Base-by-base conservation (phyloP, 2,888 invertebrate species). In the Apantesis nais region DNA sequence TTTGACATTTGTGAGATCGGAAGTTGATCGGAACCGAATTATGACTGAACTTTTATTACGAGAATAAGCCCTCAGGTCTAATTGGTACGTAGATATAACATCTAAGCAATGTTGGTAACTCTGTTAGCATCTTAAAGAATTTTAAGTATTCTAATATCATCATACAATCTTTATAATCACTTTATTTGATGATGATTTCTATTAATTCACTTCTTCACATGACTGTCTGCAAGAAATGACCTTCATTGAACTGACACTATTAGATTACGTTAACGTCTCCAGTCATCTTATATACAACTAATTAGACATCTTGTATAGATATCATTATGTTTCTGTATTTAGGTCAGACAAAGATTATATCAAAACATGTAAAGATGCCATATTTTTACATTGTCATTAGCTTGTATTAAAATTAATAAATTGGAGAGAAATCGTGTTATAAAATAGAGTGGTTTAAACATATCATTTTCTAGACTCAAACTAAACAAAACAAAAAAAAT, bases 1-100 rank as follows among this genome's bases (percentile, higher is more conserved):
- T n/a, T n/a, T 8, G 67, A 61, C n/a, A n/a, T n/a, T n/a, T n/a
- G n/a, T n/a, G n/a, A n/a, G n/a, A n/a, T n/a, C n/a, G n/a, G n/a
- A n/a, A n/a, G n/a, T n/a, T n/a, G n/a, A n/a, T n/a, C n/a, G n/a
- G n/a, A n/a, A n/a, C n/a, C n/a, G n/a, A n/a, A n/a, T n/a, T n/a
- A n/a, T n/a, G n/a, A n/a, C n/a, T n/a, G n/a, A n/a, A n/a, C n/a
- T n/a, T n/a, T n/a, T n/a, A n/a, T n/a, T n/a, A n/a, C n/a, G n/a
- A n/a, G n/a, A n/a, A n/a, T n/a, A n/a, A n/a, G n/a, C n/a, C n/a
- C n/a, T n/a, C n/a, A n/a, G n/a, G n/a, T n/a, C n/a, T n/a, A n/a
- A n/a, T n/a, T n/a, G n/a, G n/a, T 8, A 67, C 16, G 34, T 61
- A 67, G 19, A 61, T 22, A 60, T 61, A 67, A 60, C 67, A 67